Base-by-base conservation (phyloP, 2,113 vertebrate genomes). In the Electrona antarctica region DNA sequence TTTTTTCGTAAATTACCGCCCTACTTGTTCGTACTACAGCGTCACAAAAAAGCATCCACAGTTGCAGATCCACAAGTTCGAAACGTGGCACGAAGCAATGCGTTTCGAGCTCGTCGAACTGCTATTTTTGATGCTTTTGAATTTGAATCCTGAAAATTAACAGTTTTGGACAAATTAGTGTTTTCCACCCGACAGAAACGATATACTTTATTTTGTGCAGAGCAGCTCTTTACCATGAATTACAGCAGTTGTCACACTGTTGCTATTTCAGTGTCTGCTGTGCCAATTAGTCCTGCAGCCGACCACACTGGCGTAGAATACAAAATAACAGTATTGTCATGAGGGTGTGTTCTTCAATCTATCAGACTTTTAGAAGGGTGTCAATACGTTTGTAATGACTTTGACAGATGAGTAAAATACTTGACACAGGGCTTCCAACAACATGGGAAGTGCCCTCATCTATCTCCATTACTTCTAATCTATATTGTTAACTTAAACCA, bases 391-490 rank as follows among this genome's bases (percentile, higher is more conserved):
- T 7, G n/a, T 45, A 14, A 64, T 76, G 82, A 73, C 59, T 12
- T 56, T 71, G 72, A 82, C 48, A 49, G 67, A 78, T 65, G 71
- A 50, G 33, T 54, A 69, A 66, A 56, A 67, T 56, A 14, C 60
- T 67, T 72, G 55, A 57, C 52, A 66, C 54, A 33, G 33, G 33
- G 52, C 67, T 29, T 70, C 8, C 49, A 50, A 50, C 74, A 67
- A 50, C 49, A 46, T 71, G 64, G 61, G 77, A 72, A 50, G 60
- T 59, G 57, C 54, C 6, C 41, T 66, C 55, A 62, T 82, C 63
- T 64, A 63, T 89, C 87, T 64, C 69, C 8, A 60, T 81, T 65
- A 74, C 49, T 12, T 4, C 33, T 41, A 41, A 41, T 52, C 52
- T 11, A 47, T 28, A 1, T 54, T n/a, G 57, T 76, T 58, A 63